Evolutionary conservation across 2,797 vertebrate genomes (phyloP), one percentile per base, ranked within the genome.

Genomic region (Lepilemur septentrionalis): DNA sequence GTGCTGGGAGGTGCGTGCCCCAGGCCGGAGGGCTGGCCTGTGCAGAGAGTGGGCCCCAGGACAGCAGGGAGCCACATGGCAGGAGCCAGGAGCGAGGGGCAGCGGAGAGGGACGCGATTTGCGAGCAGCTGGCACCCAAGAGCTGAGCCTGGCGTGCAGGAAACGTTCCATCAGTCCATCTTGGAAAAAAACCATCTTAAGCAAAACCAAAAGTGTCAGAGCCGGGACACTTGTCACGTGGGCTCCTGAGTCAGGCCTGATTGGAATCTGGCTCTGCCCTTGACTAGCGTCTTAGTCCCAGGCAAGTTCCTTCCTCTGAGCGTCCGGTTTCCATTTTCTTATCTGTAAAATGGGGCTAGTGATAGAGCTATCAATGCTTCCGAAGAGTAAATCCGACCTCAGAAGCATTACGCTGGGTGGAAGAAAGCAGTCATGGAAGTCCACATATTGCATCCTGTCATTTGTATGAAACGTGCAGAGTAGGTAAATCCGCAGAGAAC

Each of bases 391-490:
- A 11, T 9, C 15, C 0, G 50, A 43, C 28, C 63, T 63, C 35
- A 11, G 7, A 69, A 46, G 14, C 72, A 28, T 28, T 0, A 35
- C 2, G 2, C 52, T 10, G 35, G 14, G 22, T 48, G 46, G 18
- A 41, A n/a, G 52, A 46, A n/a, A 5, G 4, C 23, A 35, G 65
- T 5, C 65, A 10, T 73, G 32, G 4, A 17, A 28, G 55, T 11
- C 23, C 76, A 46, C 20, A 0, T 4, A 3, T 10, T 23, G 2
- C 25, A 5, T 7, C 43, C 8, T 7, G 32, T 15, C 2, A 6
- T 9, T 25, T 32, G 7, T 25, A 4, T 0, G 12, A 35, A 30
- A 41, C 28, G 57, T 17, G 76, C 59, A 6, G 9, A 32, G 15
- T 15, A 17, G 13, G 23, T 2, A 13, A 35, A 20, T 46, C 85